A percentile compares a stretch with the other conserved stretches of the same genome.
These are phyloP conservation scores for Stichodactyla helianthus DNA, from an alignment of 64 coral and sea anemone species.

Conservation along the genomic window DNA sequence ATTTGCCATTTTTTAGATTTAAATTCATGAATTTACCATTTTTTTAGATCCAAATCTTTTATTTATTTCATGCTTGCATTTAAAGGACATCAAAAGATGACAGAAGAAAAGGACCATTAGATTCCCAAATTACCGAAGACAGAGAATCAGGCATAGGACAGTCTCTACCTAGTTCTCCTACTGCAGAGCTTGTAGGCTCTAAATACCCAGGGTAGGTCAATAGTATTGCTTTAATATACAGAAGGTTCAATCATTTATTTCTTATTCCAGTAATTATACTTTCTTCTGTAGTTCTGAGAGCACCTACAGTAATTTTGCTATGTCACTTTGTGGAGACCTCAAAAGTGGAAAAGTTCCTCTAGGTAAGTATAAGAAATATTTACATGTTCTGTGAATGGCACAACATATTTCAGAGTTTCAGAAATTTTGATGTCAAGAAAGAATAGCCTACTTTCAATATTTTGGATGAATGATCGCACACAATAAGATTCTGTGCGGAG, in stretches of 20 bases:
- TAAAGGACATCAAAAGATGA: background rate
- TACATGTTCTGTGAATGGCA: no score
- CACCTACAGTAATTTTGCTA: conserved; percentile 70
- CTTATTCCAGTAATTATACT: no score
- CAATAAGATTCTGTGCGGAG: no score
- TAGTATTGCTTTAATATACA: background rate
- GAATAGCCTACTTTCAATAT: no score
- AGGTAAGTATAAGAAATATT: conserved; percentile 27
- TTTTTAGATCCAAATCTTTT: background rate
- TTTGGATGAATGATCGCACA: no score
- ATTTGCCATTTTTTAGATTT: no score
- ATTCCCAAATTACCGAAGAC: conserved; percentile 52
- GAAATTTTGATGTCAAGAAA: no score
- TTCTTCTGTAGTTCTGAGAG: conserved; percentile 32
- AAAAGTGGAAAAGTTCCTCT: conserved; percentile 83
- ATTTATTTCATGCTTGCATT: background rate
- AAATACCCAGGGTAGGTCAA: conserved; percentile 21
- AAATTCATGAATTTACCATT: no score
- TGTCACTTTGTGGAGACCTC: conserved; percentile 93
- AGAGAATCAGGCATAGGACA: conserved; percentile 84
- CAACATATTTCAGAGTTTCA: no score
- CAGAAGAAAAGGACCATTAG: background rate
- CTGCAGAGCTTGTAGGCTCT: conserved; percentile 22
- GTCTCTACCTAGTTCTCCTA: conserved; percentile 73
- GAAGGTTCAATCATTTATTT: no score